phyloP scores from a whole-genome alignment of 1,140 invertebrate species.

The Bombus impatiens region DNA sequence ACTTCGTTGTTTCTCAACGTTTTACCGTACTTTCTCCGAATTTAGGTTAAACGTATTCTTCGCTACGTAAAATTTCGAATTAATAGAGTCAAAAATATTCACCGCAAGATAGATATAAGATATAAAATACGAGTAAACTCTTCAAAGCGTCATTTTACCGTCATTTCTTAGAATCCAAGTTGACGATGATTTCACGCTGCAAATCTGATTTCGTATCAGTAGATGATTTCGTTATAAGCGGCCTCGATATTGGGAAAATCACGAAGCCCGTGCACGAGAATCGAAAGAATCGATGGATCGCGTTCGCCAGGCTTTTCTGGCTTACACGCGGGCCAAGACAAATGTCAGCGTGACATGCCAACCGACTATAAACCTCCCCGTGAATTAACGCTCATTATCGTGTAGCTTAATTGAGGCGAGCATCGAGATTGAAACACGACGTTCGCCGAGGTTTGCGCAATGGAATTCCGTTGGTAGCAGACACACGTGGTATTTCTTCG shows the following conservation, averaged over 20 bases:
- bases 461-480: slow-evolving; percentile 9
- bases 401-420: slow-evolving; percentile 36
- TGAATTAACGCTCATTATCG: slow-evolving; percentile 49
- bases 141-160: not conserved
- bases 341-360: slow-evolving; percentile 39
- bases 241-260: not conserved
- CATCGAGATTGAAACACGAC: slow-evolving; percentile 36
- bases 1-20: too few species aligned
- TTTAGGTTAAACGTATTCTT: too few species aligned
- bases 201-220: not conserved
- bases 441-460: slow-evolving; percentile 24
- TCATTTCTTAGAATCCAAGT: not conserved
- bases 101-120: too few species aligned
- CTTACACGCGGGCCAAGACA: not conserved
- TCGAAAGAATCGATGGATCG: slow-evolving; percentile 10
- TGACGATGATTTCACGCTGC: not conserved
- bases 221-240: not conserved
- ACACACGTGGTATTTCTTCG: slow-evolving; percentile 3
- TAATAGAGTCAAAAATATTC: too few species aligned
- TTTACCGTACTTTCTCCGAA: too few species aligned
- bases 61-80: too few species aligned
- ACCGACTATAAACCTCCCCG: slow-evolving; percentile 32
- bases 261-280: not conserved
- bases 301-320: not conserved
- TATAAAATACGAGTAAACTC: too few species aligned